Percentiles rank a stretch among this genome's conserved stretches.
These are phyloP conservation scores for Auanema freiburgensis DNA, from an alignment of 2,888 invertebrate species.

Conservation along the genomic window DNA sequence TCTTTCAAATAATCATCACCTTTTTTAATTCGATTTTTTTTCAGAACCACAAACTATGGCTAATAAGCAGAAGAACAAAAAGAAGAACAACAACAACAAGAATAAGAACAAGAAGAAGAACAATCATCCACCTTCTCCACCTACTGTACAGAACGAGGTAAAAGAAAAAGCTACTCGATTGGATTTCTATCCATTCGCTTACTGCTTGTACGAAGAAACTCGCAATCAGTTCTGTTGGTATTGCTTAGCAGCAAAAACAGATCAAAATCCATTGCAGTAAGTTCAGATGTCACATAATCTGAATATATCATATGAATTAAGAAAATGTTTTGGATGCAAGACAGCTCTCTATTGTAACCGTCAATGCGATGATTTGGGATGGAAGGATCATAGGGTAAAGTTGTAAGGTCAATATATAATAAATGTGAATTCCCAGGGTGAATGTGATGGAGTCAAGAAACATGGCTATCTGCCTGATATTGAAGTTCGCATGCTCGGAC, in stretches of 20 bases:
- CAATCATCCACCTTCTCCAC: background rate
- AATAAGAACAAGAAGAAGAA: background rate
- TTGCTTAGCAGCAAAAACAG: slow-evolving; percentile 43
- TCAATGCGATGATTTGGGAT: slow-evolving; percentile 52
- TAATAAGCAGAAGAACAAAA: no score
- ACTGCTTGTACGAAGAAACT: slow-evolving; percentile 54
- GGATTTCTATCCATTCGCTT: slow-evolving; percentile 63
- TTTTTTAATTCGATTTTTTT: no score
- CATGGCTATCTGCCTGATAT: slow-evolving; percentile 42
- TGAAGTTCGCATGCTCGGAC: slow-evolving; percentile 59
- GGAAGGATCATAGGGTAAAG: slow-evolving; percentile 61
- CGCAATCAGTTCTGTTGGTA: slow-evolving; percentile 58
- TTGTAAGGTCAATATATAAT: no score
- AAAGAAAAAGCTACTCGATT: slow-evolving; percentile 8
- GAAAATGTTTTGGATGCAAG: slow-evolving; percentile 52
- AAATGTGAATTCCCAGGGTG: no score
- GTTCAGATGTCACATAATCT: no score
- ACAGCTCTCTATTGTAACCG: slow-evolving; percentile 57
- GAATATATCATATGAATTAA: no score
- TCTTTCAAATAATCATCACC: no score
- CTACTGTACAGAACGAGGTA: slow-evolving; percentile 5
- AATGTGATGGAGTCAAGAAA: slow-evolving; percentile 54
- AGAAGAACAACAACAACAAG: background rate
- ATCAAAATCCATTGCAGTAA: slow-evolving; percentile 4
- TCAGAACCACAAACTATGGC: no score